Evolutionary conservation across 92 coral and sea anemone species (phyloP), one percentile per base, ranked within the genome.

Genomic region (Metridium senile): DNA sequence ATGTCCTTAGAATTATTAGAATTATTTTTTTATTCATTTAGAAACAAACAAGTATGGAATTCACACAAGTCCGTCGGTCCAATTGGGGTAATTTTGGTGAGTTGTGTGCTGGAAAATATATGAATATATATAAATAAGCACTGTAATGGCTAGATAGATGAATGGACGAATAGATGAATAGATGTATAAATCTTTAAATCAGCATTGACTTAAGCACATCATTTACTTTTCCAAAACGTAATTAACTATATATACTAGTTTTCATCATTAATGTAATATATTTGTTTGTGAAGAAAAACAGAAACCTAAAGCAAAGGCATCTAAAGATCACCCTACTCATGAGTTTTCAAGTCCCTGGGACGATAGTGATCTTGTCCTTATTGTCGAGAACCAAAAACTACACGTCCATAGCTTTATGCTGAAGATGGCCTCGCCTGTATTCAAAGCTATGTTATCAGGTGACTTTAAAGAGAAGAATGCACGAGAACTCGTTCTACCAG

Each of bases 321-420:
- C 7, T 10, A 18, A 4, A 7, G 8, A 58, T 4, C 49, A 11
- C n/a, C 49, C 49, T 4, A 13, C 49, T 39, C 79, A 76, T 19
- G 73, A 62, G 63, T 82, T 82, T 62, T 67, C 81, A 21, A 66
- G 71, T 33, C 81, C 81, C 62, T 82, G 87, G 87, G 72, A 82
- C 25, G 87, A 62, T 3, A 75, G 82, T 65, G 82, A 82, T 13
- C 49, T 39, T 39, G 49, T 39, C 13, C 49, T 39, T 6, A 39
- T 39, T 39, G 49, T 39, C 49, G 49, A 39, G 49, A 39, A 39
- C 49, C 49, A 39, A 39, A 39, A 39, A 6, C 49, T 39, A 39
- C 49, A 39, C 13, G 49, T 39, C 13, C 49, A 39, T 13, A 39
- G 49, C 49, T 39, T 39, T 39, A 39, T 39, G 6, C 49, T 39